Evolutionary conservation across 2,888 invertebrate genomes (phyloP).

Genomic region (Torymus auratus): DNA sequence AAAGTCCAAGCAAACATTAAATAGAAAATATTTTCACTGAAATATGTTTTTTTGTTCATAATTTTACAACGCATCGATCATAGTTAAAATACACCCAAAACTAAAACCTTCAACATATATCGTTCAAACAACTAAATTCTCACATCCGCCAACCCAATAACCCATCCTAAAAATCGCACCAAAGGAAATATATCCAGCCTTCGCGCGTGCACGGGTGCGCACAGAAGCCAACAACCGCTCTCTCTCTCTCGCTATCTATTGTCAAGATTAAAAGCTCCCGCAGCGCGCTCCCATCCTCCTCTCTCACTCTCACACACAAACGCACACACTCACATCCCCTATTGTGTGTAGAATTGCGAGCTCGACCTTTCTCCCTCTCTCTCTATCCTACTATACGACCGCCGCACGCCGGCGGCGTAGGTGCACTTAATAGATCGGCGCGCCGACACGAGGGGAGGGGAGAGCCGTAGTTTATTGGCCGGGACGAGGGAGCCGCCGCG

Average conservation of each 20-base stretch:
- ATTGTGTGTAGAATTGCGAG: conserved; percentile 6
- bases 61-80: no score
- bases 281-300: no score
- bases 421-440: conserved; percentile 45
- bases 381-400: conserved; percentile 23
- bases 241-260: background rate
- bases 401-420: conserved; percentile 33
- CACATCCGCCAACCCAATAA: background rate
- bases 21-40: no score
- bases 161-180: background rate
- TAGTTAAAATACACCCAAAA: no score
- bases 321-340: background rate
- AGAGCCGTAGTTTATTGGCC: conserved; percentile 52
- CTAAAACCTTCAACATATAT: no score
- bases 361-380: conserved; percentile 3
- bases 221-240: background rate
- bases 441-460: conserved; percentile 7
- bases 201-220: background rate
- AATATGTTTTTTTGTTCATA: no score
- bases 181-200: background rate
- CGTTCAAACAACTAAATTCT: no score
- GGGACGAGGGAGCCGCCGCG: conserved; percentile 55
- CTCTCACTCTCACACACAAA: no score
- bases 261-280: conserved; percentile 18
- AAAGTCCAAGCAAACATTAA: no score